A percentile compares a stretch with the other conserved stretches of the same genome.
These are phyloP conservation scores for Lytechinus variegatus DNA, from an alignment of 35 echinoderm and acorn worm genomes.

Conservation along the genomic window DNA sequence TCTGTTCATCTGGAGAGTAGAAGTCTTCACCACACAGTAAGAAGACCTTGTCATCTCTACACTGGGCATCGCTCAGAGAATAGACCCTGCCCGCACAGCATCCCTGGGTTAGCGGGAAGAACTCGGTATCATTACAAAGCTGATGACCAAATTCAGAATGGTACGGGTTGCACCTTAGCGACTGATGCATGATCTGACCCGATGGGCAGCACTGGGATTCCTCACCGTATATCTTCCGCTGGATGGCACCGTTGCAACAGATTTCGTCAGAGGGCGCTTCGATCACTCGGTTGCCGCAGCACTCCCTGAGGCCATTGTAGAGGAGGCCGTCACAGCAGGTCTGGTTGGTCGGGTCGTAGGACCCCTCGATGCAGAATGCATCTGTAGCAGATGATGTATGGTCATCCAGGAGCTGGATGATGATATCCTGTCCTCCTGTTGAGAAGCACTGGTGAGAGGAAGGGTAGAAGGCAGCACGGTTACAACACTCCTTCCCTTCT, in stretches of 20 bases:
- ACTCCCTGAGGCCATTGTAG: constrained; percentile 36
- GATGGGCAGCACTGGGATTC: constrained; percentile 6
- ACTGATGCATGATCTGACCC: background rate
- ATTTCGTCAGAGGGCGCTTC: background rate
- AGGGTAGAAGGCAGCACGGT: background rate
- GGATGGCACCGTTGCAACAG: background rate
- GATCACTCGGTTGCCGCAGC: constrained; percentile 26
- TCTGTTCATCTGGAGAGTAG: constrained; percentile 1
- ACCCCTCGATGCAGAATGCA: background rate
- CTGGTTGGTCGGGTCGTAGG: background rate
- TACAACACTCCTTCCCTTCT: constrained; percentile 24
- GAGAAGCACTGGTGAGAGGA: constrained; percentile 5
- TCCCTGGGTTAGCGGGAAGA: background rate
- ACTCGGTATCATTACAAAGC: constrained; percentile 5
- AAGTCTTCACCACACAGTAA: background rate
- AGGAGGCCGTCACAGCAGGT: constrained; percentile 37
- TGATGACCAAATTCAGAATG: background rate
- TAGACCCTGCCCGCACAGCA: constrained; percentile 23
- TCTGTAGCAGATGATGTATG: background rate
- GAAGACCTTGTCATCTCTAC: constrained; percentile 21
- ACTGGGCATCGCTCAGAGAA: background rate
- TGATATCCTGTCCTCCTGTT: background rate
- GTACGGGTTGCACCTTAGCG: background rate
- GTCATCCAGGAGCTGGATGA: background rate
- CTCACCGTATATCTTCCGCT: background rate